Percentiles rank a stretch among this genome's conserved stretches.
Evolutionary conservation across 2,797 vertebrate species (phyloP).

Genomic region (Periparus ater): DNA sequence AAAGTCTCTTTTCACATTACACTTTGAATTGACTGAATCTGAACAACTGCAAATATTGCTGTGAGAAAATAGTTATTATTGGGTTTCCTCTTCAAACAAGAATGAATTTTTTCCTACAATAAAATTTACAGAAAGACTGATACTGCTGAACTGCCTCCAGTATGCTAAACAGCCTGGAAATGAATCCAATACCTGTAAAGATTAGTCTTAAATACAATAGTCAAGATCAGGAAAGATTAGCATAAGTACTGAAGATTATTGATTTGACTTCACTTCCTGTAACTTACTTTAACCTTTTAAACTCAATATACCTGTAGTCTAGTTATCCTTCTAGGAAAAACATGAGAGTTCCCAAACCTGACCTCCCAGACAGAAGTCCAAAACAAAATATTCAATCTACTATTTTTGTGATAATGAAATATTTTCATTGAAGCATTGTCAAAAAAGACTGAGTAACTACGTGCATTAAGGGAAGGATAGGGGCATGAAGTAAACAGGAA

Average conservation of each 20-base stretch:
- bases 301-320: not conserved
- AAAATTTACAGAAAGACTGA: not conserved
- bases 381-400: not conserved
- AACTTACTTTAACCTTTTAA: not conserved
- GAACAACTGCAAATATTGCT: conserved; percentile 15
- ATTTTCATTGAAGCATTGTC: not conserved
- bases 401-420: not conserved
- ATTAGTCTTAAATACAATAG: not conserved
- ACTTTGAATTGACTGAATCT: conserved; percentile 1
- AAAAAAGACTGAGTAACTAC: not conserved
- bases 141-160: not conserved
- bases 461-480: not conserved
- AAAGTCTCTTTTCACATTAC: conserved; percentile 23
- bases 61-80: not conserved
- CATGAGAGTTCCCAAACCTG: not conserved
- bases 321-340: not conserved
- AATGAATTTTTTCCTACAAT: not conserved
- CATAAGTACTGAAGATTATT: not conserved
- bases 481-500: not conserved
- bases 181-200: not conserved
- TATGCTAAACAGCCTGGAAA: not conserved
- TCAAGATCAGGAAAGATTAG: not conserved
- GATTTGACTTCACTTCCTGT: not conserved
- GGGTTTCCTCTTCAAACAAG: conserved; percentile 7
- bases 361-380: not conserved